Conservation (phyloP, 2,888 invertebrate species). For the Chalcis sispes region DNA sequence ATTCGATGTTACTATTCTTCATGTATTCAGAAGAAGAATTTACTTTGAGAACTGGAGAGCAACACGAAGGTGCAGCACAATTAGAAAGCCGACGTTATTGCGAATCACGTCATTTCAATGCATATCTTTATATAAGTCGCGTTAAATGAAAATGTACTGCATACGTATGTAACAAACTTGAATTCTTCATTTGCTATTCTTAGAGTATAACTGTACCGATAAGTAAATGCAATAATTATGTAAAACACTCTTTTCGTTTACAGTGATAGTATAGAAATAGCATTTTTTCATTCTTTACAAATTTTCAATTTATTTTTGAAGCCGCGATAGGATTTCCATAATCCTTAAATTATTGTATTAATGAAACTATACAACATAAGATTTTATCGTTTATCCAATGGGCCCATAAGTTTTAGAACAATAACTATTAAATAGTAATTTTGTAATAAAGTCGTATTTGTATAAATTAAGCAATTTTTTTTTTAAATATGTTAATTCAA, state of each 20-base stretch:
- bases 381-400: too few species aligned
- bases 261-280: too few species aligned
- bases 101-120: not conserved
- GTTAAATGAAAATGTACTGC: not conserved
- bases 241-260: not conserved
- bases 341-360: too few species aligned
- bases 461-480: too few species aligned
- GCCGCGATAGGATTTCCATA: too few species aligned
- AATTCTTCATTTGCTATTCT: constrained; percentile 18
- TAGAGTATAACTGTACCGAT: not conserved
- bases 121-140: constrained; percentile 23
- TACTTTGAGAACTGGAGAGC: constrained; percentile 8
- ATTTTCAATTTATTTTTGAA: too few species aligned
- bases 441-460: too few species aligned
- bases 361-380: too few species aligned
- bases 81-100: constrained; percentile 26
- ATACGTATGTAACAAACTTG: not conserved
- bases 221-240: not conserved
- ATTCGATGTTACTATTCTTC: constrained; percentile 15
- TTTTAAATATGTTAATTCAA: too few species aligned
- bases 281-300: too few species aligned
- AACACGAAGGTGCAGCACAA: not conserved
- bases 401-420: too few species aligned
- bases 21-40: not conserved
- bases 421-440: too few species aligned